A percentile compares a stretch with the other conserved stretches of the same genome.
These are phyloP conservation scores for Oryzias woworae DNA, from an alignment of 2,113 vertebrate species.

Conservation along the genomic window DNA sequence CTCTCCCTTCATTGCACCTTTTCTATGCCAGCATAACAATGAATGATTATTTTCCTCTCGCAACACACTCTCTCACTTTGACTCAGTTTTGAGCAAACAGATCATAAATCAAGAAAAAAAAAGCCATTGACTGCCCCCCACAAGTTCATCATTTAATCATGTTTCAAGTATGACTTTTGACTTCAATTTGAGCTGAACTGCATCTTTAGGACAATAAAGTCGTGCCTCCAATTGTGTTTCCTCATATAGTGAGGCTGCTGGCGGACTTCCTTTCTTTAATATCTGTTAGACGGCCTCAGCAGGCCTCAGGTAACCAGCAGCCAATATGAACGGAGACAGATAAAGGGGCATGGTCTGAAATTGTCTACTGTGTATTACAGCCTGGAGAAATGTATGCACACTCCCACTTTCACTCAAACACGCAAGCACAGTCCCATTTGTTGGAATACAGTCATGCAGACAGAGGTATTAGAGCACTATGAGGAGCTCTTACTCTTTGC, in stretches of 20 bases:
- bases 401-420: conserved; percentile 8
- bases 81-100: conserved; percentile 28
- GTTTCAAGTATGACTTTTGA: conserved; percentile 13
- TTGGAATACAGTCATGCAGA: conserved; percentile 27
- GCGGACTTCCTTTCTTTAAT: conserved; percentile 65
- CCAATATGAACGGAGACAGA: conserved; percentile 72
- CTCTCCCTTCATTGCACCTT: conserved; percentile 23
- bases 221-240: conserved; percentile 60
- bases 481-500: conserved; percentile 37
- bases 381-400: conserved; percentile 35
- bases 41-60: conserved; percentile 13
- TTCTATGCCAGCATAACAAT: conserved; percentile 20
- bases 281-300: conserved; percentile 60
- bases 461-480: conserved; percentile 45
- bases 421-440: conserved; percentile 10
- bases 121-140: not conserved
- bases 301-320: conserved; percentile 56
- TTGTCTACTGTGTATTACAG: conserved; percentile 62
- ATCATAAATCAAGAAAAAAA: conserved; percentile 39
- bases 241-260: conserved; percentile 60
- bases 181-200: conserved; percentile 48
- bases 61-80: conserved; percentile 3
- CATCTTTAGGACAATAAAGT: conserved; percentile 69
- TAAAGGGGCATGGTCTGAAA: conserved; percentile 66
- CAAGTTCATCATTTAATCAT: conserved; percentile 23